Evolutionary conservation across 2,797 vertebrate species (phyloP).

Genomic region (Danio jaintianensis): DNA sequence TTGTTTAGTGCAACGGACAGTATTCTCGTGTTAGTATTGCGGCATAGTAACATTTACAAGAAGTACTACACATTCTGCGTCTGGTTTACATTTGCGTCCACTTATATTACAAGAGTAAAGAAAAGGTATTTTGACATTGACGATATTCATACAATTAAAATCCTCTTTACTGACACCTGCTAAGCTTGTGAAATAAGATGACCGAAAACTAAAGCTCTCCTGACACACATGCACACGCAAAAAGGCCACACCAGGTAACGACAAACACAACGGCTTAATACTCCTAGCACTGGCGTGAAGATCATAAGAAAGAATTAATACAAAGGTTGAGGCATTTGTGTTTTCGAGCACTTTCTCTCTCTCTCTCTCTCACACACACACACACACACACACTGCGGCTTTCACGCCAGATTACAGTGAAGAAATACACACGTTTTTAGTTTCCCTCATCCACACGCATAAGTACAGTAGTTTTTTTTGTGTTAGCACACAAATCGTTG

Average conservation of each 20-base stretch:
- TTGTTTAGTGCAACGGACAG: constrained; percentile 37
- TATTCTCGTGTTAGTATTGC: constrained; percentile 41
- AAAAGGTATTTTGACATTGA: constrained; percentile 46
- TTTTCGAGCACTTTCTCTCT: constrained; percentile 49
- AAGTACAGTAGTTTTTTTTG: constrained; percentile 46
- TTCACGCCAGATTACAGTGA: constrained; percentile 20
- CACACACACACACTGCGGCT: constrained; percentile 12
- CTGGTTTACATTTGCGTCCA: constrained; percentile 43
- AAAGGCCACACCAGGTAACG: constrained; percentile 67
- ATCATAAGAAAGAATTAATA: constrained; percentile 68
- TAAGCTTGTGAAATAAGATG: constrained; percentile 49
- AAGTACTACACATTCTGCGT: constrained; percentile 27
- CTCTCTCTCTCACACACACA: constrained; percentile 64
- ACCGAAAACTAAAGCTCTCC: constrained; percentile 62
- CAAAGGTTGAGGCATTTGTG: constrained; percentile 69
- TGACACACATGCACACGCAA: constrained; percentile 51
- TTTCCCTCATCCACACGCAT: constrained; percentile 20
- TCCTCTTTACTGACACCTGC: constrained; percentile 45
- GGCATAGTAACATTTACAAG: constrained; percentile 47
- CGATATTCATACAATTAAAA: constrained; percentile 58
- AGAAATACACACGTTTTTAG: constrained; percentile 8
- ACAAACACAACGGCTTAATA: constrained; percentile 75
- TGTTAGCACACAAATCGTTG: constrained; percentile 59
- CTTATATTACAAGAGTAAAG: constrained; percentile 44
- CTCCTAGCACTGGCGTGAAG: constrained; percentile 67